Evolutionary conservation across 2,888 invertebrate genomes (phyloP), one percentile per base, ranked within the genome.

Genomic region (Amblyteles armatorius): DNA sequence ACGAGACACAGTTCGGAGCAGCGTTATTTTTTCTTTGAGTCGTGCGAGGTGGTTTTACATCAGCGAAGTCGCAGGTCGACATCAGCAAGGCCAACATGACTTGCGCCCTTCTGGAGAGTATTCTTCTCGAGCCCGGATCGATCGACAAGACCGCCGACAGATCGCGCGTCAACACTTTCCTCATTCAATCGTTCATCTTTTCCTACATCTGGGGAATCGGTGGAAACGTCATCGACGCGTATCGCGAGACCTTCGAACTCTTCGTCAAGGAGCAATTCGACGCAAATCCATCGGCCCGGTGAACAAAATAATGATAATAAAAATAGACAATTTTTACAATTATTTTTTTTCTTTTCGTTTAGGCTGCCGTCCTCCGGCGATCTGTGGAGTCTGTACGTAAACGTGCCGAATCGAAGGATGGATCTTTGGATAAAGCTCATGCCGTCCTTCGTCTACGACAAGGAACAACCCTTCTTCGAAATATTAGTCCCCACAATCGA

Each of bases 401-500:
- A 98, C 92, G 95, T 96, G 60, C 95, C 95, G 80, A 94, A 94
- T n/a, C 95, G 96, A 82, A 95, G 95, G 69, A 95, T 98, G 93
- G 97, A 97, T 89, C 94, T 95, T 7, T 98, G 98, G 98, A 95
- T 95, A n/a, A 96, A 96, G 79, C 96, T 98, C 50, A 96, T 97
- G 87, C 97, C 98, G 0, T 90, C 94, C 0, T 98, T 98, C 91
- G 87, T 94, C 2, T 98, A 97, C 90, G 95, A 97, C 91, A 94
- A 95, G 16, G 94, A 95, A 0, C 94, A 95, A 36, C 97, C 98
- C 0, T 98, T 98, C 94, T 98, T 98, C 91, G 98, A 98, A 91
- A 97, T 98, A 92, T 94, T 98, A 9, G 98, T 98, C 9, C 98
- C 98, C 0, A 98, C 98, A 0, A 96, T 96, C n/a, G 98, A 98